Base-by-base conservation (phyloP, 1,140 invertebrate species). In the Lanistes nyassanus region DNA sequence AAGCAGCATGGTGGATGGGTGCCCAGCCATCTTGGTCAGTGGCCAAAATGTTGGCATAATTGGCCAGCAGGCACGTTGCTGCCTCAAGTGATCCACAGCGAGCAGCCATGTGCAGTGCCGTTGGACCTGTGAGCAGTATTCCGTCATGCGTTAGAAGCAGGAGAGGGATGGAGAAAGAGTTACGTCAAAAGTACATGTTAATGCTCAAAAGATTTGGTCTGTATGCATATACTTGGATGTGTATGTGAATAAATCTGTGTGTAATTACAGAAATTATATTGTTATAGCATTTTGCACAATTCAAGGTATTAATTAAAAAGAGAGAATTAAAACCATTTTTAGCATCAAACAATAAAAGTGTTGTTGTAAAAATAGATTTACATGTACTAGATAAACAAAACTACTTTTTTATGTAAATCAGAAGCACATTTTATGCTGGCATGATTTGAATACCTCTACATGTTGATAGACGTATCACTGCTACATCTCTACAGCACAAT, bases 21-120 rank as follows among this genome's bases (percentile, higher is more conserved):
- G 86, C 83, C 89, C 88, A 89, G 62, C 89, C 89, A 77, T 89
- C 83, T 47, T 88, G 82, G 76, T 89, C 88, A 19, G 77, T 81
- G 5, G 82, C 83, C 19, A 84, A 56, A 42, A 87, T 82, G 60
- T 88, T 87, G n/a, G 87, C 88, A 79, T 83, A 85, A 78, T 85
- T 86, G 4, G 83, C 84, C 34, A 89, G 67, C 13, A 90, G 80
- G 79, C 88, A 89, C 13, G 84, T 77, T 0, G 85, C 83, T 36
- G 86, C 81, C 79, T 89, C 86, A 11, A 89, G 71, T 5, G 87
- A 77, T 9, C 88, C 88, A 81, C 87, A 88, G 16, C 87, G 75
- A 47, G 85, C 83, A 13, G 89, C 88, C 42, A 89, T 81, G 76
- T 90, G 88, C 13, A 89, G 79, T 19, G 87, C 84, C 51, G 88